Evolutionary conservation across 2,113 vertebrate species (phyloP), one percentile per base, ranked within the genome.

Genomic region (Toxotes chatareus): DNA sequence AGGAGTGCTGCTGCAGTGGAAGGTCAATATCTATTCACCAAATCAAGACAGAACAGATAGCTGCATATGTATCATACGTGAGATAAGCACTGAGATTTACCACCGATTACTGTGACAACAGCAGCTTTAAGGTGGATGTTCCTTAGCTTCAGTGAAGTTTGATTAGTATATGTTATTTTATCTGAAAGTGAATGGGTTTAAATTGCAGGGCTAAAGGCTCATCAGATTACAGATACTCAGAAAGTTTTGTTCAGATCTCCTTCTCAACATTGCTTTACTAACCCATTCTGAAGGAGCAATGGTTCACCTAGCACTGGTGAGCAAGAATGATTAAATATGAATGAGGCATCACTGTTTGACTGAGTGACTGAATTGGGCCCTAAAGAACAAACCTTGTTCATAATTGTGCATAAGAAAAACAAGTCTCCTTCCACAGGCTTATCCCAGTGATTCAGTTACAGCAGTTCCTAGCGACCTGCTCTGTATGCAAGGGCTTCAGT

Each of bases 11-110:
- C 14, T 21, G 32, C 40, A 60, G 27, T 72, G 55, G 65, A 77
- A 63, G 27, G 59, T 71, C 16, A 9, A 73, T 57, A 76, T 77
- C 46, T 19, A 5, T n/a, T 51, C 57, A 47, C 12, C 3, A 23
- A 57, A 67, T 73, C 12, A 4, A 62, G 19, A 36, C 2, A 23
- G n/a, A 67, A 31, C 42, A 44, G 14, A 47, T 4, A 6, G 27
- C 62, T 56, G 46, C 32, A 36, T 49, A 42, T 44, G 13, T 53
- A 49, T 63, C 9, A 5, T 17, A n/a, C 5, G 6, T 7, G 7
- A 79, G 1, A 65, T 63, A 11, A 75, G 51, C 79, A 71, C 47
- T 16, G 12, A 80, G 65, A 64, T 82, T 38, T 49, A 53, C 74
- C 55, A 67, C 32, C 31, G 51, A 40, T 69, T 68, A 67, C 4